These are phyloP conservation scores for Heterocephalus glaber DNA, from an alignment of 2,113 vertebrate species.

Conservation along the genomic window DNA sequence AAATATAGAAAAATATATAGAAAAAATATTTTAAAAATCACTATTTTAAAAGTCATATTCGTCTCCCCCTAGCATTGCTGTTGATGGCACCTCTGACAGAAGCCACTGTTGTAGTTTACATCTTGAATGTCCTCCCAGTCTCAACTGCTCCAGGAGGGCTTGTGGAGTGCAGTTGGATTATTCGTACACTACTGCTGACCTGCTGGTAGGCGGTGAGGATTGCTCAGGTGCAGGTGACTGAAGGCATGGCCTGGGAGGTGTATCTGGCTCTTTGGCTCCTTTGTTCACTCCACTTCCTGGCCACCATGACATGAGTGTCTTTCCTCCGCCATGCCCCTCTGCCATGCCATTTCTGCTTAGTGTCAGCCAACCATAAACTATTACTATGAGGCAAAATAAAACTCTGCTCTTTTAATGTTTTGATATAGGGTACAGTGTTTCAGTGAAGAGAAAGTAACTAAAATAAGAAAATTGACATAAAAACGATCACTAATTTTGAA, in stretches of 20 bases:
- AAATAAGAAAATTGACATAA: neutral
- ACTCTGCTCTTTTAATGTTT: neutral
- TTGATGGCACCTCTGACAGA: neutral
- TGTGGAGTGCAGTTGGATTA: neutral
- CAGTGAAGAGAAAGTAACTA: neutral
- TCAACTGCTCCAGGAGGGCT: neutral
- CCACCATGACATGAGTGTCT: neutral
- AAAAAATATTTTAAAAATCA: too few species aligned
- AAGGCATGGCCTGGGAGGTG: neutral
- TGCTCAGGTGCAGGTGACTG: neutral
- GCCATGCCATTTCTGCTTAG: neutral
- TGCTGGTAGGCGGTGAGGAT: neutral
- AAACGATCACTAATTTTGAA: neutral
- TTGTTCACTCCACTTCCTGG: neutral
- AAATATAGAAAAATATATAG: too few species aligned
- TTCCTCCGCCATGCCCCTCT: neutral
- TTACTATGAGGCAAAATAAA: neutral
- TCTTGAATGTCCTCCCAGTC: neutral
- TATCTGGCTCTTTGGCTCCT: neutral
- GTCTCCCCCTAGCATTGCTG: neutral
- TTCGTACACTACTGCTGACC: neutral
- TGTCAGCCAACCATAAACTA: neutral
- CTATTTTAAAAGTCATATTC: neutral
- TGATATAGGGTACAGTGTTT: neutral
- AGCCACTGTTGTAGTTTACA: neutral